Conservation (phyloP, 2,113 vertebrate species). For the Fregata magnificens region DNA sequence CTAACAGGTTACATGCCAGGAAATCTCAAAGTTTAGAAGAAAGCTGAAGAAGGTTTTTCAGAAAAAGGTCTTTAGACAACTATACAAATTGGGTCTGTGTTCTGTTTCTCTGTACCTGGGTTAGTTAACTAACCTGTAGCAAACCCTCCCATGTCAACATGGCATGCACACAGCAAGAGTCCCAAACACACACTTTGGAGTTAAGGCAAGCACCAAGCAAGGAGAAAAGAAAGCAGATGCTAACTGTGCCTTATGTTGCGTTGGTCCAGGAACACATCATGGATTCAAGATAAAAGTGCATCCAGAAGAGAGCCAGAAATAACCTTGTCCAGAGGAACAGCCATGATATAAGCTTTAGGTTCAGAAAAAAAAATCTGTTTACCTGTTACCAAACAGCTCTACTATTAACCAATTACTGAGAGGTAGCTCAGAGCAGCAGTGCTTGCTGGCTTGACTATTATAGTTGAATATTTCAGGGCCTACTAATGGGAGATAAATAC, state of each 20-base stretch:
- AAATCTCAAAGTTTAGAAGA: not conserved
- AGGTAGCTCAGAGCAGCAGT: constrained; percentile 61
- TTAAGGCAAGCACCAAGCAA: not conserved
- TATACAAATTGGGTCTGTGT: rapidly evolving
- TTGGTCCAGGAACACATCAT: rapidly evolving
- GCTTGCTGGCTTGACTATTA: constrained; percentile 11
- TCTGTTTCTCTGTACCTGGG: not conserved
- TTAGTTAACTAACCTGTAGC: not conserved
- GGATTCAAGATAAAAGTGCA: not conserved
- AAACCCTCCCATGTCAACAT: not conserved
- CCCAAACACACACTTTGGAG: not conserved
- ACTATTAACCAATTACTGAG: constrained; percentile 51
- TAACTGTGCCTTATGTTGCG: too few relatives aligned
- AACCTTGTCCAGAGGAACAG: not conserved
- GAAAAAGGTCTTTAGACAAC: not conserved
- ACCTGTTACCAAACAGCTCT: not conserved
- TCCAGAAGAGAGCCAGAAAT: constrained; percentile 10
- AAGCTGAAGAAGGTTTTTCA: not conserved
- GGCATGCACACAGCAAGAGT: rapidly evolving
- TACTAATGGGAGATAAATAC: constrained; percentile 21
- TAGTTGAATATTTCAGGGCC: not conserved
- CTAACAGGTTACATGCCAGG: not conserved
- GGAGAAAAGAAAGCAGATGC: not conserved
- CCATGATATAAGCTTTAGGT: not conserved
- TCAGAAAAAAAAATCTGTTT: not conserved